phyloP scores from a whole-genome alignment of 1,140 invertebrate genomes.

The Drosophila kikkawai region DNA sequence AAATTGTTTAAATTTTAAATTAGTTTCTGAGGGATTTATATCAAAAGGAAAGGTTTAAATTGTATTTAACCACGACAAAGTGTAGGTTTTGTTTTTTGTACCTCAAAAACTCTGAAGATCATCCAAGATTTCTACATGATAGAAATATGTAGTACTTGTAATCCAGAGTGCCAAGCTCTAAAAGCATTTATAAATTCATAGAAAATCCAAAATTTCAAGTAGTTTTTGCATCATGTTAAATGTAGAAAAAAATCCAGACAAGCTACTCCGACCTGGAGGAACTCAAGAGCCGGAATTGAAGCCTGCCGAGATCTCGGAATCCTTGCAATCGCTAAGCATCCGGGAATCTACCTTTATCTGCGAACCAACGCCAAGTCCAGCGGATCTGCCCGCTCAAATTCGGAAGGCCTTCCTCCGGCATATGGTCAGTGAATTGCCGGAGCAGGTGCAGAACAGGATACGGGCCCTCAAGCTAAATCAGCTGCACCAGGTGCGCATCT shows the following conservation, averaged over 20 bases:
- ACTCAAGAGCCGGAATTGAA: background rate
- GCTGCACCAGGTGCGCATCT: slow-evolving; percentile 93
- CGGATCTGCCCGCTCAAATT: slow-evolving; percentile 51
- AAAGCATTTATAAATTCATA: background rate
- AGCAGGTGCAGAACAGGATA: slow-evolving; percentile 92
- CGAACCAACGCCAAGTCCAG: slow-evolving; percentile 35
- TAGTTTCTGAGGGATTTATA: no score
- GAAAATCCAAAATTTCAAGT: background rate
- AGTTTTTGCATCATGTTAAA: background rate
- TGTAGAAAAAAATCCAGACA: background rate
- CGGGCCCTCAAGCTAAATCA: slow-evolving; percentile 97
- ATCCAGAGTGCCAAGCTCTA: background rate
- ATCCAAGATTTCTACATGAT: background rate
- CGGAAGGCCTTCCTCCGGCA: slow-evolving; percentile 72
- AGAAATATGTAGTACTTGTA: background rate
- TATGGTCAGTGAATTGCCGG: slow-evolving; percentile 87
- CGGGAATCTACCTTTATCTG: background rate
- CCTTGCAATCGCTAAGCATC: slow-evolving; percentile 4
- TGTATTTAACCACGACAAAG: background rate
- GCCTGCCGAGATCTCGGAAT: background rate
- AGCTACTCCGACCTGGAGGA: background rate
- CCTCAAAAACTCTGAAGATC: background rate
- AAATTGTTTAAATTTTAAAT: no score
- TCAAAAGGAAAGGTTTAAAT: no score
- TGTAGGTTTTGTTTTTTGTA: background rate